phyloP scores from a whole-genome alignment of 2,113 vertebrate genomes.

The Sprattus sprattus region DNA sequence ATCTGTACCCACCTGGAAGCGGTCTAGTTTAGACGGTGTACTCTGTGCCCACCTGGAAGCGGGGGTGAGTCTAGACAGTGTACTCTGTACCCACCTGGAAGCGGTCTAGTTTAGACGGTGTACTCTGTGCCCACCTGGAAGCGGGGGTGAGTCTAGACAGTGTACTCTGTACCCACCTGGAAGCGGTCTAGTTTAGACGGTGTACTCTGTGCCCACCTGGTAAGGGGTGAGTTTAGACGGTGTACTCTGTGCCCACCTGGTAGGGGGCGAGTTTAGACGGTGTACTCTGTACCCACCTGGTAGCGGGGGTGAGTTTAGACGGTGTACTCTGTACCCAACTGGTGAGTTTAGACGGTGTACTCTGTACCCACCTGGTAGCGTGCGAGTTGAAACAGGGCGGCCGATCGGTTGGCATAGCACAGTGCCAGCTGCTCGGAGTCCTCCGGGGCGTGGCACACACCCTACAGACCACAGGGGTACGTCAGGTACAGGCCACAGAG shows the following conservation, averaged over 20 bases:
- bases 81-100: slow-evolving; percentile 69
- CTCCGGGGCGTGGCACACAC: slow-evolving; percentile 70
- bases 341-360: not conserved
- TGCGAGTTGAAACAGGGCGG: slow-evolving; percentile 81
- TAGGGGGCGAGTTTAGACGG: slow-evolving; percentile 75
- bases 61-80: no score
- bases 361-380: slow-evolving; percentile 70
- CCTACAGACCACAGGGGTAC: slow-evolving; percentile 68
- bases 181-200: no score
- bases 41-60: slow-evolving; percentile 69
- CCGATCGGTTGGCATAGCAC: slow-evolving; percentile 92
- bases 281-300: slow-evolving; percentile 66
- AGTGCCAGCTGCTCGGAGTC: slow-evolving; percentile 76
- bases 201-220: slow-evolving; percentile 66
- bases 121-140: slow-evolving; percentile 69
- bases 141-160: no score
- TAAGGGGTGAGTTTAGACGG: slow-evolving; percentile 75
- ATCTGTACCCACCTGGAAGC: slow-evolving; percentile 69
- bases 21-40: no score
- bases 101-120: no score
- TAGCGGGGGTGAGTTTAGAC: no score
- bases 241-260: slow-evolving; percentile 66
- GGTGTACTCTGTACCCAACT: no score
- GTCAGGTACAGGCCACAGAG: no score
- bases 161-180: slow-evolving; percentile 66